Percentiles rank a stretch among this genome's conserved stretches.
Conservation (phyloP, 2,797 vertebrate genomes). For the Lacerta viridis region DNA sequence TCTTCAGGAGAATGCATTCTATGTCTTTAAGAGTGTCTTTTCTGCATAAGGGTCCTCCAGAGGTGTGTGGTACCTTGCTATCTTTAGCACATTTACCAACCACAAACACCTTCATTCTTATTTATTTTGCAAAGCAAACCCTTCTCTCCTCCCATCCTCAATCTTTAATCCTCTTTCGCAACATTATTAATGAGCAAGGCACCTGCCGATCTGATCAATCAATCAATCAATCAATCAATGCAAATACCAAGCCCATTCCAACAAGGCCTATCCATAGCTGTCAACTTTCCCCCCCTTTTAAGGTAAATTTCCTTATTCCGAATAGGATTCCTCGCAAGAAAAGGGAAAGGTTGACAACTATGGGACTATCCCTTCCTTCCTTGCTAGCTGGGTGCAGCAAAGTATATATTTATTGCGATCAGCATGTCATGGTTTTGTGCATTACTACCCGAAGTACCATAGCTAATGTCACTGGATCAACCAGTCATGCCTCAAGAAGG, state of each 20-base stretch:
- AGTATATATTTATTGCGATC: slow-evolving; percentile 36
- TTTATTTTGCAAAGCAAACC: slow-evolving; percentile 67
- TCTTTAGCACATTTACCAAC: slow-evolving; percentile 37
- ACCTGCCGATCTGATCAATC: slow-evolving; percentile 71
- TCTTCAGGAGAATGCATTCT: slow-evolving; percentile 34
- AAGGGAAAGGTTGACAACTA: too few relatives aligned
- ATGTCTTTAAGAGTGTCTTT: slow-evolving; percentile 46
- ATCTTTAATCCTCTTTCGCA: slow-evolving; percentile 72
- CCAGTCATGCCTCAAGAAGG: background rate
- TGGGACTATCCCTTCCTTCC: slow-evolving; percentile 22
- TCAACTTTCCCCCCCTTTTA: too few relatives aligned
- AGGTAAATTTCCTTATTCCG: too few relatives aligned
- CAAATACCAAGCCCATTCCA: slow-evolving; percentile 56
- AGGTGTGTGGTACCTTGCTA: slow-evolving; percentile 53
- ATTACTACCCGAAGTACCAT: background rate
- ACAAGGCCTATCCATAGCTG: slow-evolving; percentile 27
- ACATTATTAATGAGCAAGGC: slow-evolving; percentile 71
- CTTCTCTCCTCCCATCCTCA: slow-evolving; percentile 33
- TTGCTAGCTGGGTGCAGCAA: slow-evolving; percentile 4
- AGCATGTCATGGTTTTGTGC: background rate
- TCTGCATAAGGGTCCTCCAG: slow-evolving; percentile 53
- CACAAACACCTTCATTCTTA: slow-evolving; percentile 58
- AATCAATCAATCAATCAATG: slow-evolving; percentile 35
- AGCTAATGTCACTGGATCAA: slow-evolving; percentile 21
- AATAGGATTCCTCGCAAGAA: too few relatives aligned